Evolutionary conservation across 92 coral and sea anemone species (phyloP).

Genomic region (Parazoanthus atlanticus): DNA sequence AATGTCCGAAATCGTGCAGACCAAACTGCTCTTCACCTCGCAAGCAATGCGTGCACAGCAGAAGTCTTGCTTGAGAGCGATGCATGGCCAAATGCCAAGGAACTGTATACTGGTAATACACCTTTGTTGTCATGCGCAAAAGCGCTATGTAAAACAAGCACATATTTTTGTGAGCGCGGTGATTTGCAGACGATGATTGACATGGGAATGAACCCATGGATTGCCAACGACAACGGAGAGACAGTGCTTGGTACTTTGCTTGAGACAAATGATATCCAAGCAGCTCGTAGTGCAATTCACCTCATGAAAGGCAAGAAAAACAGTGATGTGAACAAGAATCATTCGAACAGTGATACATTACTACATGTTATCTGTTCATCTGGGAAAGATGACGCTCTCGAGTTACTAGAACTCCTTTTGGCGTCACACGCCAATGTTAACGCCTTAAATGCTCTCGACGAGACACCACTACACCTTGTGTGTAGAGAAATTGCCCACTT

Average conservation of each 20-base stretch:
- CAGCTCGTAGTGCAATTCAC: neutral
- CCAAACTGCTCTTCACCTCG: slow-evolving; percentile 27
- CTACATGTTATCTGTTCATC: slow-evolving; percentile 16
- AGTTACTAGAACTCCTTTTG: slow-evolving; percentile 9
- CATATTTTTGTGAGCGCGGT: neutral
- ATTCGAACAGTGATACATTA: slow-evolving; percentile 28
- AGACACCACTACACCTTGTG: slow-evolving; percentile 24
- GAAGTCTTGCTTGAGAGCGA: slow-evolving; percentile 14
- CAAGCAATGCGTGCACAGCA: slow-evolving; percentile 13
- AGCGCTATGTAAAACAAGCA: neutral
- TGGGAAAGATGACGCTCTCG: slow-evolving; percentile 15
- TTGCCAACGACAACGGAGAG: slow-evolving; percentile 18
- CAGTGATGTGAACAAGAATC: slow-evolving; percentile 1
- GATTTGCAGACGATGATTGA: slow-evolving; percentile 13
- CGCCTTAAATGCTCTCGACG: neutral
- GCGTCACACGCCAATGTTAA: slow-evolving; percentile 17
- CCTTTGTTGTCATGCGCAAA: slow-evolving; percentile 18
- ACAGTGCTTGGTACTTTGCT: slow-evolving; percentile 24
- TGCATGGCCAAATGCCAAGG: slow-evolving; percentile 44
- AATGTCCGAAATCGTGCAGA: slow-evolving; percentile 23
- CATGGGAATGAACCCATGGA: slow-evolving; percentile 41
- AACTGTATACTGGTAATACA: slow-evolving; percentile 14
- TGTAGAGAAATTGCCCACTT: slow-evolving; percentile 1
- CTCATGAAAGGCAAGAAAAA: slow-evolving; percentile 31
- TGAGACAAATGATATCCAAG: neutral